Conservation (phyloP, 2,888 invertebrate species). For the Julus scanicus region DNA sequence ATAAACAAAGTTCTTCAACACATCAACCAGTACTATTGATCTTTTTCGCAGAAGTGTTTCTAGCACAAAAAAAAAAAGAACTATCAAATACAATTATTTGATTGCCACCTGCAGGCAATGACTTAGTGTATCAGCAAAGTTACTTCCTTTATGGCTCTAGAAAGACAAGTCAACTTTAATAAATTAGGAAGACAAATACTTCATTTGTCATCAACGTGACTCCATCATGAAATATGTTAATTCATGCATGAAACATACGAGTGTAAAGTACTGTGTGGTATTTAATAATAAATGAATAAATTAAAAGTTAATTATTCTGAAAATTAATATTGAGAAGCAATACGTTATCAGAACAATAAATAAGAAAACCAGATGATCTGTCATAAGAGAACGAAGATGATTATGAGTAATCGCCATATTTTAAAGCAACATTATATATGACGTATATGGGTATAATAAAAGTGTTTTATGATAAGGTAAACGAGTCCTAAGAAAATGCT, state of each 20-base stretch:
- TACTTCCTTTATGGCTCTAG: neutral
- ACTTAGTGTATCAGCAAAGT: neutral
- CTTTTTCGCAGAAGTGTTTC: neutral
- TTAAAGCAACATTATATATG: too few species aligned
- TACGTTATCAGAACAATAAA: neutral
- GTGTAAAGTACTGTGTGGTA: neutral
- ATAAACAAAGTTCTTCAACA: constrained; percentile 5
- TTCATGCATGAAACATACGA: neutral
- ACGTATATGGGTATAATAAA: neutral
- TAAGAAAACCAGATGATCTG: neutral
- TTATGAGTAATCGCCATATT: neutral
- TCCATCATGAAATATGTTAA: neutral
- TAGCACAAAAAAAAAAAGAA: neutral
- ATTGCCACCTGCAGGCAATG: neutral
- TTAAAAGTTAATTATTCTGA: neutral
- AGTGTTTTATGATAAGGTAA: neutral
- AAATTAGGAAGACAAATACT: neutral
- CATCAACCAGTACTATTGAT: neutral
- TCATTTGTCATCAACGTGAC: neutral
- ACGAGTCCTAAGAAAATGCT: neutral
- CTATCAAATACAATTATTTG: neutral
- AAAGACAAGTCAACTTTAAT: neutral
- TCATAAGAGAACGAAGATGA: neutral
- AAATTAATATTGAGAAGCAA: constrained; percentile 18
- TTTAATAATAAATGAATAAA: neutral